Base-by-base conservation (phyloP, 2,888 invertebrate genomes). In the Blera fallax region DNA sequence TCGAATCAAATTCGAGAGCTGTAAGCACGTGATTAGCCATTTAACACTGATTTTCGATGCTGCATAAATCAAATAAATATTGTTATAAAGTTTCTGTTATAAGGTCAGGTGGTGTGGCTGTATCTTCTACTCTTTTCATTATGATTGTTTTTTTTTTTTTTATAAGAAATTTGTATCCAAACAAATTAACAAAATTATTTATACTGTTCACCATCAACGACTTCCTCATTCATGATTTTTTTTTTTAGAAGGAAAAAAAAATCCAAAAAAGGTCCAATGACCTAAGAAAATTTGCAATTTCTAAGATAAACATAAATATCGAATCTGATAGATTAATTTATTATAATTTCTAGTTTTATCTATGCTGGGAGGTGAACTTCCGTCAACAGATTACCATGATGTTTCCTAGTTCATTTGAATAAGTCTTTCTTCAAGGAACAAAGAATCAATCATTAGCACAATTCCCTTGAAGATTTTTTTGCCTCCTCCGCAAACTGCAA, bases 241-340 rank as follows among this genome's bases (percentile, higher is more conserved):
- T 29, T 16, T 8, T 11, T 32, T 60, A 1, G 27, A 7, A 16
- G n/a, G 24, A 7, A 16, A 10, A 34, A 32, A 29, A n/a, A 60
- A 7, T 11, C n/a, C 10, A 64, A 67, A 45, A 43, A 62, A 67
- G 32, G 82, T 78, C 64, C 82, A 83, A 65, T 54, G 72, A 83
- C 82, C 82, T 29, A 65, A 21, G 54, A 52, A 65, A 43, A 83
- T 62, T 83, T 65, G 78, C 78, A 65, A 83, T 67, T 67, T 67
- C 32, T n/a, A n/a, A n/a, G n/a, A n/a, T n/a, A n/a, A n/a, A n/a
- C n/a, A 64, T 24, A 45, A 34, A 32, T 16, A 45, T 54, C 56
- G 50, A 45, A 60, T 40, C 45, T 8, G 37, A 24, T 4, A 18
- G 48, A 58, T 48, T 37, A 56, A 58, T 70, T 70, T 76, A 67